These are phyloP conservation scores for Heteractis magnifica DNA, from an alignment of 92 coral and sea anemone species.

Conservation along the genomic window DNA sequence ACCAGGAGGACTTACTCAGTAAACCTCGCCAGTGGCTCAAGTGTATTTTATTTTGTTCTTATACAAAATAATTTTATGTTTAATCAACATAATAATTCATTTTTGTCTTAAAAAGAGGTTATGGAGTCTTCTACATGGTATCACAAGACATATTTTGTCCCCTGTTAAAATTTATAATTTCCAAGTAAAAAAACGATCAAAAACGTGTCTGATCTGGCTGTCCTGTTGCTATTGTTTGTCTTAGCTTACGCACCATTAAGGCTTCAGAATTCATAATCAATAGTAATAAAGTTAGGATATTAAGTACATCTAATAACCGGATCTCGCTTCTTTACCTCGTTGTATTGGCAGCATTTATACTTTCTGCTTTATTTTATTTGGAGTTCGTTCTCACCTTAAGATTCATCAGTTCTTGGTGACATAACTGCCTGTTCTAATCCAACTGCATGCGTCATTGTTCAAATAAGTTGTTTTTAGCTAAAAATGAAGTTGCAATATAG, in stretches of 20 bases:
- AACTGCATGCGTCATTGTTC: neutral
- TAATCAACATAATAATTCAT: no score
- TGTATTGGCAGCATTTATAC: neutral
- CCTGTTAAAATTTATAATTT: no score
- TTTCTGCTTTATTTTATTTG: neutral
- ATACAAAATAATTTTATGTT: no score
- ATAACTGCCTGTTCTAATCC: neutral
- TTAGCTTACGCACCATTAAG: neutral
- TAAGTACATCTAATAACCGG: neutral
- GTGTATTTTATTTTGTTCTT: no score
- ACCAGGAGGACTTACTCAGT: no score
- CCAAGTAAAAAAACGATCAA: no score
- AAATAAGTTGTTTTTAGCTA: neutral
- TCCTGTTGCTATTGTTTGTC: neutral
- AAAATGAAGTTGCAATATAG: no score
- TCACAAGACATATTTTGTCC: no score
- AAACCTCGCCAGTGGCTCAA: no score
- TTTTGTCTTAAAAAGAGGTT: no score
- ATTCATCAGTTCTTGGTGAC: neutral
- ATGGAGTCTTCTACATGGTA: no score
- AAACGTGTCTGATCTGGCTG: neutral
- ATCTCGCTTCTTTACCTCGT: neutral
- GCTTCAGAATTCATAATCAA: neutral
- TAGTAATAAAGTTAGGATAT: neutral
- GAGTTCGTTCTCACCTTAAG: neutral